Evolutionary conservation across 92 coral and sea anemone species (phyloP).

Genomic region (Porites divaricata): DNA sequence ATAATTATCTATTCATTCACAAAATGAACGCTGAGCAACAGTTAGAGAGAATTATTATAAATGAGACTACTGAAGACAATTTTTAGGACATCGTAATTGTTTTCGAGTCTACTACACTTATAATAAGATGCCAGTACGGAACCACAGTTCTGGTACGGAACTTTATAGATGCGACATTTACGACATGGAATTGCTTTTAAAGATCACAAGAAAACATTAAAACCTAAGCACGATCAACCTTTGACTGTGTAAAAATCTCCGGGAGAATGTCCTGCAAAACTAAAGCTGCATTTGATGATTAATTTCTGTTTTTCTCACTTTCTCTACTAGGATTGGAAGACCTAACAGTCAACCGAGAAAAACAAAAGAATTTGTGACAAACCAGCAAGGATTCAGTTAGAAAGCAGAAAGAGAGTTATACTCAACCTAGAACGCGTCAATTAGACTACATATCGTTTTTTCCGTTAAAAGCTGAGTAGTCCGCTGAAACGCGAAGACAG

Average conservation of each 20-base stretch:
- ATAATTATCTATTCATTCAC: too few species aligned
- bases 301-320: neutral
- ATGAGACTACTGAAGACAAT: neutral
- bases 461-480: neutral
- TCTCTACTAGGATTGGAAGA: neutral
- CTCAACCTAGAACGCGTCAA: neutral
- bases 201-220: too few species aligned
- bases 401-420: neutral
- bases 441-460: neutral
- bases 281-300: neutral
- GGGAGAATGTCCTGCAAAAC: too few species aligned
- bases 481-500: neutral
- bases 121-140: too few species aligned
- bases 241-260: too few species aligned
- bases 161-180: too few species aligned
- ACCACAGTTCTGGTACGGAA: too few species aligned
- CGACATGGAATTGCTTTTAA: too few species aligned
- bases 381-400: too few species aligned
- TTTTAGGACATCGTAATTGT: neutral
- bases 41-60: neutral
- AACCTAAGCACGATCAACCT: too few species aligned
- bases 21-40: neutral
- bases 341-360: neutral
- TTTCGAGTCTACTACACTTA: too few species aligned
- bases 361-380: neutral